phyloP scores from a whole-genome alignment of 1,140 invertebrate genomes.

The Trachymyrmex cornetzi region DNA sequence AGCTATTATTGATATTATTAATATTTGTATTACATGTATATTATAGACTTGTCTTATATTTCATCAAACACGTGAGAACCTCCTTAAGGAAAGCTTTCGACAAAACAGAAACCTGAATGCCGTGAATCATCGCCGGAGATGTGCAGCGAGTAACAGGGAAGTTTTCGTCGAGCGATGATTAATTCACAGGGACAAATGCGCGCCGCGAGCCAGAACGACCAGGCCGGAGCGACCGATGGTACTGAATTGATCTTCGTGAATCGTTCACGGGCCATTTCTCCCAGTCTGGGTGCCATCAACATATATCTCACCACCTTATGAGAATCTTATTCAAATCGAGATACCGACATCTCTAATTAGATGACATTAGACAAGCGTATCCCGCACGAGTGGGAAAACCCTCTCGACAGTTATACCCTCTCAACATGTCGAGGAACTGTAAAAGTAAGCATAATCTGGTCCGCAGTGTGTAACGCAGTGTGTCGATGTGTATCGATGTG shows the following conservation, averaged over 20 bases:
- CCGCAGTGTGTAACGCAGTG: too few species aligned
- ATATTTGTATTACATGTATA: too few species aligned
- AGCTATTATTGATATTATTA: too few species aligned
- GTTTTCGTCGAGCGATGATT: constrained; percentile 57
- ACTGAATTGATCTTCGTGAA: constrained; percentile 68
- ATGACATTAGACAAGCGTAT: constrained; percentile 68
- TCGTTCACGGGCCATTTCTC: constrained; percentile 80
- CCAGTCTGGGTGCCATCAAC: constrained; percentile 67
- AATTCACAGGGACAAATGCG: constrained; percentile 43
- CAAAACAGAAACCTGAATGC: constrained; percentile 1
- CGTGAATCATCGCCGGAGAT: constrained; percentile 39
- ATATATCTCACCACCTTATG: constrained; percentile 76
- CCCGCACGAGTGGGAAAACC: background rate
- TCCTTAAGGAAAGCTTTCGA: background rate
- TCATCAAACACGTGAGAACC: too few species aligned
- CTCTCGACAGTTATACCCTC: background rate
- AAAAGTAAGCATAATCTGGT: background rate
- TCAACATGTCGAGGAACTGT: background rate
- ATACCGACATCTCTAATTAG: constrained; percentile 65
- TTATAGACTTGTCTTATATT: too few species aligned
- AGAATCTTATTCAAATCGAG: constrained; percentile 78
- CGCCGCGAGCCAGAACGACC: constrained; percentile 11
- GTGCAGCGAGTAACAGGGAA: background rate
- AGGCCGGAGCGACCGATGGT: constrained; percentile 6
- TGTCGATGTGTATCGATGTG: background rate